These are phyloP conservation scores for Tenebrio molitor DNA, from an alignment of 1,140 invertebrate genomes.

Conservation along the genomic window DNA sequence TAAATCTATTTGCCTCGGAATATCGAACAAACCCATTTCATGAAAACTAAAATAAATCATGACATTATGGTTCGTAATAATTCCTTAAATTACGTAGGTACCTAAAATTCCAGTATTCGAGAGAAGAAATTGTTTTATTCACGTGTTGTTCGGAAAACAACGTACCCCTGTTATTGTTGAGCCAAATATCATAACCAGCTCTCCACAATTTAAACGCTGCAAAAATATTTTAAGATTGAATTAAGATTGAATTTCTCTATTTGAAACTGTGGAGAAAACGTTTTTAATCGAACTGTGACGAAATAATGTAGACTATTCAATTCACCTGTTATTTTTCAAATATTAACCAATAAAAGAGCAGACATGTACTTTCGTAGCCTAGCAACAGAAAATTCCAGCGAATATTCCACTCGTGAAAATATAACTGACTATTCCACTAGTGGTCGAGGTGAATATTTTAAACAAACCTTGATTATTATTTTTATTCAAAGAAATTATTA, in stretches of 20 bases:
- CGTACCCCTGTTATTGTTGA: slow-evolving; percentile 4
- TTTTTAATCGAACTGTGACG: background rate
- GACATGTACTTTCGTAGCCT: too few relatives aligned
- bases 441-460: too few relatives aligned
- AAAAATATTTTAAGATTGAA: background rate
- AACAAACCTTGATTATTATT: too few relatives aligned
- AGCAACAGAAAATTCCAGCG: too few relatives aligned
- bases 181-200: slow-evolving; percentile 23
- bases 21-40: slow-evolving; percentile 23
- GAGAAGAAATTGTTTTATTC: background rate
- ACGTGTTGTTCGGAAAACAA: background rate
- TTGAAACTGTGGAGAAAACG: too few relatives aligned
- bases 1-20: background rate
- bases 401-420: too few relatives aligned
- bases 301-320: too few relatives aligned
- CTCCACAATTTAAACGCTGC: background rate
- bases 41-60: slow-evolving; percentile 14
- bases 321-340: too few relatives aligned
- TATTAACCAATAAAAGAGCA: too few relatives aligned
- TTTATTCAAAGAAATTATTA: too few relatives aligned
- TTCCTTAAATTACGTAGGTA: background rate
- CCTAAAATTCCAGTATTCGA: slow-evolving; percentile 27
- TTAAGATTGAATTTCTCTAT: too few relatives aligned
- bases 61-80: background rate
- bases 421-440: too few relatives aligned